Base-by-base conservation (phyloP, 2,888 invertebrate species). In the Salpingus planirostris region DNA sequence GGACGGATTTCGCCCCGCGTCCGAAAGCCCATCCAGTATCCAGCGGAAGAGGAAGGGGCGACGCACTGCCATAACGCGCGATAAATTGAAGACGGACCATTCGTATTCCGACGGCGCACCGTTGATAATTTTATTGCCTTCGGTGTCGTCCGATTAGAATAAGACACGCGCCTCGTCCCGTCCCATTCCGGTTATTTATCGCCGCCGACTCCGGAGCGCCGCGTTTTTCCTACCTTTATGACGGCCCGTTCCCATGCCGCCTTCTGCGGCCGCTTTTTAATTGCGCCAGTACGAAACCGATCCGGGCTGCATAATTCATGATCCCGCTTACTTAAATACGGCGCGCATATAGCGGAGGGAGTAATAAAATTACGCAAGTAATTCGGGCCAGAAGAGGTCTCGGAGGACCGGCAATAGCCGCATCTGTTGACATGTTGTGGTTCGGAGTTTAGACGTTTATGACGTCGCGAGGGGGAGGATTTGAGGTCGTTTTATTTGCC, bases 61-160 rank as follows among this genome's bases (percentile, higher is more conserved):
- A n/a, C n/a, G n/a, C n/a, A n/a, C n/a, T n/a, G n/a, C n/a, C n/a
- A n/a, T n/a, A n/a, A n/a, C n/a, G n/a, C n/a, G n/a, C n/a, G n/a
- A n/a, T n/a, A n/a, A n/a, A 47, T 46, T 43, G 44, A 47, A 57
- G 59, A 62, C 60, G 60, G 58, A 53, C 59, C 52, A 61, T 62
- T 62, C 57, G 52, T 62, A 62, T 61, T 61, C 62, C 48, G 53
- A 53, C 52, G 49, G 56, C 57, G 50, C 39, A 47, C 54, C 62
- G 62, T 63, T 62, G 59, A 62, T 62, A 63, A 63, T 63, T 62
- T 62, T 62, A 63, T 62, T 57, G 57, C 57, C 45, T 50, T 54
- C 54, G 47, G 55, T 56, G 52, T 50, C 50, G 53, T 55, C 50
- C 58, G 55, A 59, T 59, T 59, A 57, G 57, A 58, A 58, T 56